These are phyloP conservation scores for Grallaria varia DNA, from an alignment of 2,113 vertebrate species.

Conservation along the genomic window DNA sequence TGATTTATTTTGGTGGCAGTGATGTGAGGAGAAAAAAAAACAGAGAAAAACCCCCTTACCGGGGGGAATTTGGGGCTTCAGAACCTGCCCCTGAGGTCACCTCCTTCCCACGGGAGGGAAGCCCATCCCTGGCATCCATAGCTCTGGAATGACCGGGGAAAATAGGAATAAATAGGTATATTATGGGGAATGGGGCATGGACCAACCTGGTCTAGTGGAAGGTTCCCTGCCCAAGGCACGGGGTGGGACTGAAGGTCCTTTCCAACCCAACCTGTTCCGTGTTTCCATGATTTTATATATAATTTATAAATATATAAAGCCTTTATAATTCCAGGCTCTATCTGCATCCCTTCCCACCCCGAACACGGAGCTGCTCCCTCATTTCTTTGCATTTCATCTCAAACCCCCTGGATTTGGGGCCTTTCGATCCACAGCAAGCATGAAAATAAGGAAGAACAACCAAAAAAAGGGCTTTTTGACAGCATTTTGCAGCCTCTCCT, in stretches of 20 bases:
- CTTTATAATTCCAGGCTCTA: not conserved
- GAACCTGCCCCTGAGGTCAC: not conserved
- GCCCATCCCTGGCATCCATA: not conserved
- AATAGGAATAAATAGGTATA: not conserved
- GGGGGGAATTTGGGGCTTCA: not conserved
- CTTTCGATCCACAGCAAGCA: not conserved
- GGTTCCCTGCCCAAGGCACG: not conserved
- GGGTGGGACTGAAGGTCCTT: not conserved
- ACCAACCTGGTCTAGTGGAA: not conserved
- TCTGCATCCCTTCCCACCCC: not conserved
- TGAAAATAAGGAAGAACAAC: not conserved
- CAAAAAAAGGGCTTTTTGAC: rapidly evolving
- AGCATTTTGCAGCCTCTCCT: not conserved
- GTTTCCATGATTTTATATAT: not conserved
- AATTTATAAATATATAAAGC: not conserved
- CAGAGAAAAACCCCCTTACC: not conserved
- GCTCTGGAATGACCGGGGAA: not conserved
- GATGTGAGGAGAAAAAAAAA: not conserved
- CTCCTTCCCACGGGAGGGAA: rapidly evolving
- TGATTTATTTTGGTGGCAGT: not conserved
- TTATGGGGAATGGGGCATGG: not conserved
- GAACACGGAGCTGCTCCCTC: not conserved
- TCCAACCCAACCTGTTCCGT: not conserved
- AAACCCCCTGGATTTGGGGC: rapidly evolving
- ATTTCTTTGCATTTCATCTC: not conserved